Base-by-base conservation (phyloP, 2,888 invertebrate genomes). In the Erannis defoliaria region DNA sequence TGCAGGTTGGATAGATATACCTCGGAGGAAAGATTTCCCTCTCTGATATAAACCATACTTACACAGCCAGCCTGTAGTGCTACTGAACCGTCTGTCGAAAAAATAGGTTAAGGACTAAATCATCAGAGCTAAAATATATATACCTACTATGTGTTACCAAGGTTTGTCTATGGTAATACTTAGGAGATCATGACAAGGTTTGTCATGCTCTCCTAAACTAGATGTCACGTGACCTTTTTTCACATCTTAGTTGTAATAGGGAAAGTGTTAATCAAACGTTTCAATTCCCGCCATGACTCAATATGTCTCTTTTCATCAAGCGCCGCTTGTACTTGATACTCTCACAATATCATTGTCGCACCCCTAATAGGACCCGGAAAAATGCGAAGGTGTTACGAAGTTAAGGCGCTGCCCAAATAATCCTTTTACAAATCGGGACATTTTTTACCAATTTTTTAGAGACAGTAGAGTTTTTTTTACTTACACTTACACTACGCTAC, bases 371-470 rank as follows among this genome's bases (percentile, higher is more conserved):
- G 51, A 60, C 38, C 59, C 46, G 40, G 59, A 62, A 66, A 26
- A 62, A 65, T 62, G 54, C 43, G 57, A 60, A 62, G 51, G 55
- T 62, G 55, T 58, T 64, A 64, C 59, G 65, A 63, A 58, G 62
- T 62, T 64, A 62, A 37, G 64, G 51, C 18, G 33, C 31, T 46
- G 53, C 55, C 51, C 53, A 51, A 59, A 59, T 46, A 64, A 55
- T 46, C 26, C 23, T 4, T 37, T 55, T 46, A 16, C 26, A 31
- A 12, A 5, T 31, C 10, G 10, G 12, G n/a, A 29, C 19, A 31
- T 46, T 46, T 46, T n/a, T 1, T 29, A 16, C 29, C 29, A n/a
- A 21, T 21, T 19, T n/a, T 14, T 23, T 23, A 12, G 21, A 2
- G 6, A n/a, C 5, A 42, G 5, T 21, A 1, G 12, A 23, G n/a